Evolutionary conservation across 1,140 invertebrate genomes (phyloP), one percentile per base, ranked within the genome.

Genomic region (Brachionus asplanchnoidis): DNA sequence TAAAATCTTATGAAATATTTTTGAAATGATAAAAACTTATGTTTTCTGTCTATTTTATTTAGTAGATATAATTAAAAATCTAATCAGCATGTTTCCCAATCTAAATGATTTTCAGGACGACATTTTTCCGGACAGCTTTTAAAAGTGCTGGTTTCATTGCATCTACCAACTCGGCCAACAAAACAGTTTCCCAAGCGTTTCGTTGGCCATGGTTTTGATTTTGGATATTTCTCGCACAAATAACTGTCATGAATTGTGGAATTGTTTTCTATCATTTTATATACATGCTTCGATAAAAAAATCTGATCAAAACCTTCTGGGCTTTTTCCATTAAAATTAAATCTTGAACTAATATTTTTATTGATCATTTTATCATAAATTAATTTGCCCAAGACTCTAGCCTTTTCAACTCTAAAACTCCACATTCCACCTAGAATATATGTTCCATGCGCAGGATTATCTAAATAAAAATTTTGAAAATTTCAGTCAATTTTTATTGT

Each of bases 361-460:
- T 80, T 8, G 14, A 80, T 17, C n/a, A 80, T 3, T n/a, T 32
- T 32, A 6, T 53, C 7, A 14, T 53, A 53, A 32, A 82, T 53
- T 32, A 9, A 12, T 17, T 60, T 60, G 20, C 44, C 50, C 11
- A 82, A 60, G 17, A 3, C 36, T 20, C 78, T 50, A 32, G 23
- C 8, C 12, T 40, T 26, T 17, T 11, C 14, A 9, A 23, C 20
- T 23, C 26, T 7, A 32, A 82, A 82, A 20, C 78, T 53, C 78
- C 78, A 82, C 44, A 82, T 82, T 28, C 46, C 46, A 20, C 50
- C 78, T 60, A 82, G 78, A 9, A 82, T 82, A 32, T 3, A 23
- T 20, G 56, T 42, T 8, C 8, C 8, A 82, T 82, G 78, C 5
- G 1, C 17, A 32, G 50, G 46, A 44, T 82, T 40, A 66, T 82